A percentile compares a stretch with the other conserved stretches of the same genome.
These are phyloP conservation scores for Coelopa pilipes DNA, from an alignment of 2,888 invertebrate species.

Conservation along the genomic window DNA sequence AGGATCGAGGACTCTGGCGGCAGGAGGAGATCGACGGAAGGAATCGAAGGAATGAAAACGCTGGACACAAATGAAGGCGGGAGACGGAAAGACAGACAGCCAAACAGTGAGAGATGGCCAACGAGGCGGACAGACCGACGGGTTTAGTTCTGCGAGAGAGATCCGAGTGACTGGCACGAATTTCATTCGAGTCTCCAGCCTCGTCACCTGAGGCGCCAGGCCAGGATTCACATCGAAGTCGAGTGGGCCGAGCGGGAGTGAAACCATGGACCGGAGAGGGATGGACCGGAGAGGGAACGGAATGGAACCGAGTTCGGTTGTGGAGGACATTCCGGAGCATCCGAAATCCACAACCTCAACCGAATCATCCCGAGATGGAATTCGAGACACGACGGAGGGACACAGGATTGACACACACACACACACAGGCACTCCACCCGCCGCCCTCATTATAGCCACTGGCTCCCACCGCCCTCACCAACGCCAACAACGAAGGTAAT, in stretches of 20 bases:
- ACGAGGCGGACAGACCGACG: background rate
- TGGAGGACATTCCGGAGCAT: slow-evolving; percentile 6
- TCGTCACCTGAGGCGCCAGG: too few relatives aligned
- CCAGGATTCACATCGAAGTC: background rate
- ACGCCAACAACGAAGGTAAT: slow-evolving; percentile 9
- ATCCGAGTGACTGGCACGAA: too few relatives aligned
- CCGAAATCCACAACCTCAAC: slow-evolving; percentile 19
- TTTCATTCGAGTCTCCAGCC: too few relatives aligned
- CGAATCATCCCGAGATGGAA: slow-evolving; percentile 7
- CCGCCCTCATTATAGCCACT: too few relatives aligned
- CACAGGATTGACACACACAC: background rate
- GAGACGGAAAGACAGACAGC: background rate
- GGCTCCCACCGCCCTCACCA: background rate
- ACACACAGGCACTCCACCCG: too few relatives aligned
- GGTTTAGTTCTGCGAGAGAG: too few relatives aligned
- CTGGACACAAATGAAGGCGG: too few relatives aligned
- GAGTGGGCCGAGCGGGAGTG: background rate
- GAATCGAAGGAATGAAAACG: too few relatives aligned
- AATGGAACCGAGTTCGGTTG: background rate
- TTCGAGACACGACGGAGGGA: slow-evolving; percentile 6
- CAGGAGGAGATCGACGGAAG: too few relatives aligned
- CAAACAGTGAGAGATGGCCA: background rate
- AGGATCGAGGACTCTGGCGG: too few relatives aligned
- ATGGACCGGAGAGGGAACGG: background rate
- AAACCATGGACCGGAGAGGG: background rate